Evolutionary conservation across 2,797 vertebrate genomes (phyloP), one percentile per base, ranked within the genome.

Genomic region (Vireo griseus): DNA sequence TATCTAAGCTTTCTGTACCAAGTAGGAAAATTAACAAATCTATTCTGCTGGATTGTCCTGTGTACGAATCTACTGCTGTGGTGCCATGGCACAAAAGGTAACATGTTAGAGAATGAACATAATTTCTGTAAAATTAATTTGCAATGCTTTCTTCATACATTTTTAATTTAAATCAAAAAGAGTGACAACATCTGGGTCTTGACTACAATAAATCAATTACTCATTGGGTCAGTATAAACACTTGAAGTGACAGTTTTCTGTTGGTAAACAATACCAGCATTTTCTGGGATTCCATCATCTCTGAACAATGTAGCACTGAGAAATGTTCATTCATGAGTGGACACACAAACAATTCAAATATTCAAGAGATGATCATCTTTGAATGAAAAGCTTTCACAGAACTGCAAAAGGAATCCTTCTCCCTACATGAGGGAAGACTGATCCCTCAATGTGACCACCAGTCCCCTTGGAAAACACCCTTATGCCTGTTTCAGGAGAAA

Each of bases 201-300:
- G 4, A 13, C 57, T 45, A 52, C 16, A 86, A 90, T 5, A 89
- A 85, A 92, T 66, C 62, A 90, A 89, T 68, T 83, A 90, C 59
- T 80, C 83, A 51, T 59, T 92, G 79, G 62, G 66, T 63, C 68
- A 80, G 48, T 78, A 82, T 16, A 95, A 96, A 94, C 35, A 97
- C 62, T 40, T 72, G 7, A 95, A 95, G 93, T 79, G 52, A 61
- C 3, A 93, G 69, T 86, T 90, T 74, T 96, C 95, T 97, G 88
- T 80, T 95, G 97, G 97, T 97, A 98, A 98, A 98, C 98, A 98
- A 97, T 92, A 95, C 96, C 96, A 96, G 97, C 96, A 97, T 98
- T 99, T 98, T 98, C 95, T 94, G 96, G 97, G 80, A 96, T 96
- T 93, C 39, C 57, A 92, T 98, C 97, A 98, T 97, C 97, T 96